Evolutionary conservation across 2,113 vertebrate species (phyloP), one percentile per base, ranked within the genome.

Genomic region (Aix galericulata): DNA sequence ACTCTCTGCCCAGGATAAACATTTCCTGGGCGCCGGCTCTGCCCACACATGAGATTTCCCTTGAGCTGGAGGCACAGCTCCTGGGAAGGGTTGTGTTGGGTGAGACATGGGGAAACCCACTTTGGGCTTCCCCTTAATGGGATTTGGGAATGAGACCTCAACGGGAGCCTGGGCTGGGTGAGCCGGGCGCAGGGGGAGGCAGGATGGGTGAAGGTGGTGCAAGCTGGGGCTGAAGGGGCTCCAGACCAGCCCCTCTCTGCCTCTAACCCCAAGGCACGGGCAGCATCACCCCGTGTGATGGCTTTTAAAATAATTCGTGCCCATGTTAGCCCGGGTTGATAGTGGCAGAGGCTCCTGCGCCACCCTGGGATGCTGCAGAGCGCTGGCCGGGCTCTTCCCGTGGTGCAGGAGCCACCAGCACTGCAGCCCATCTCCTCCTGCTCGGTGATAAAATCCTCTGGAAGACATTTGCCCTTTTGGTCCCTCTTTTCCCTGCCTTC

Each of bases 1-100:
- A 12, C 38, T 40, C 25, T 17, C 34, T 18, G 34, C 34, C 29
- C 90, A 86, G 92, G 78, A 94, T 93, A 90, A 94, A 94, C 90
- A 88, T 80, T 76, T 93, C 92, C 92, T 27, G 36, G 93, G 88
- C 2, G 3, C 6, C 1, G 87, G 91, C 78, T 95, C 85, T 96
- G 84, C 85, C 93, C 87, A 95, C 93, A 58, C 82, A 48, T 1
- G 3, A 1, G 7, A 23, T 64, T 91, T 89, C 88, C 85, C 92
- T 44, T 3, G 5, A 68, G 90, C 23, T 1, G 63, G 82, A 91
- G 89, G 71, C 73, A 17, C 9, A 0, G 88, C 66, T 94, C 63
- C 44, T 79, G 53, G 36, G 52, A 26, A 42, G 50, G 14, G 1
- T 75, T 81, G 58, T 13, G 13, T 3, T 29, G 78, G 78, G 63